Conservation (phyloP, 2,888 invertebrate genomes). For the Ochropleura leucogaster region DNA sequence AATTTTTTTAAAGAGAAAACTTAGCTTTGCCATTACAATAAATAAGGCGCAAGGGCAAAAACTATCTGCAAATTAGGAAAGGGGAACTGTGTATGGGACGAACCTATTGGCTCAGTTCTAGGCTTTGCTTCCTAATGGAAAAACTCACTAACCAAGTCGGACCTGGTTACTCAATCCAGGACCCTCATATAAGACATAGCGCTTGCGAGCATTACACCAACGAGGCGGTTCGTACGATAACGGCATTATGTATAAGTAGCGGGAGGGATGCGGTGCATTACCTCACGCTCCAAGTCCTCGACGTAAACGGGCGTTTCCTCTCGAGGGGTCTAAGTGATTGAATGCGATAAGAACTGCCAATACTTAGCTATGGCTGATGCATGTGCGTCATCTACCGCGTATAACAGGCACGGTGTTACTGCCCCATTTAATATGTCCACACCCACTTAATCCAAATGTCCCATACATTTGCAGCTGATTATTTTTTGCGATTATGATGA, state of each 20-base stretch:
- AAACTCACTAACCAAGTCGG: background rate
- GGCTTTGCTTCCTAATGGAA: background rate
- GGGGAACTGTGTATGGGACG: too few relatives aligned
- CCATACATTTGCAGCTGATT: background rate
- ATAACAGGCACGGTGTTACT: background rate
- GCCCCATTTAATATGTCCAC: background rate
- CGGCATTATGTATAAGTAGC: background rate
- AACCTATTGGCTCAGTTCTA: background rate
- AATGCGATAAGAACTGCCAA: slow-evolving; percentile 37
- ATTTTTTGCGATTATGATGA: background rate
- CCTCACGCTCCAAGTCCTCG: slow-evolving; percentile 15
- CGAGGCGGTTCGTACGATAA: background rate
- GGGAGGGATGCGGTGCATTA: slow-evolving; percentile 19
- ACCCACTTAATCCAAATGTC: background rate
- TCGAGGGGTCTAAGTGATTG: slow-evolving; percentile 41
- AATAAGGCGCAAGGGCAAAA: too few relatives aligned
- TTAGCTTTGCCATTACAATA: too few relatives aligned
- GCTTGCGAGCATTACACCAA: background rate
- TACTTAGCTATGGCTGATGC: slow-evolving; percentile 18
- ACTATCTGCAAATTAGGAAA: too few relatives aligned
- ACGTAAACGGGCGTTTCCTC: slow-evolving; percentile 32
- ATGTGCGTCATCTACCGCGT: slow-evolving; percentile 2
- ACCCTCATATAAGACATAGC: background rate
- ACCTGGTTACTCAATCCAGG: background rate
- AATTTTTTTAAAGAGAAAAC: too few relatives aligned